Evolutionary conservation across 2,888 invertebrate genomes (phyloP), one percentile per base, ranked within the genome.

Genomic region (Hydriomena furcata): DNA sequence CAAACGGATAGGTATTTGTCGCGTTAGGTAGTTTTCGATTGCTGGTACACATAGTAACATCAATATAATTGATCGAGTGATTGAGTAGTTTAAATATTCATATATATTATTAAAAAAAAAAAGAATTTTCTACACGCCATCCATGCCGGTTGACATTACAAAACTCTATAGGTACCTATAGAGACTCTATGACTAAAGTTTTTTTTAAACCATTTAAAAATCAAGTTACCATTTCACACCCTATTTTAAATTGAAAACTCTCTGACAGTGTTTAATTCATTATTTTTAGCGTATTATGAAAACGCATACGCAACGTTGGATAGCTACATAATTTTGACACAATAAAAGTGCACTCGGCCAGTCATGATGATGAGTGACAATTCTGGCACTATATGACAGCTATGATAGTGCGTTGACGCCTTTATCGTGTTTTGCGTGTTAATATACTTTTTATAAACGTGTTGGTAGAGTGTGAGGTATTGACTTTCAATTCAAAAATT

Each of bases 401-500:
- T 34, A 31, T 60, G 65, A 61, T 60, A 58, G 51, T 52, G 50
- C 50, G 58, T 32, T 30, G 37, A 61, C 63, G 58, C 65, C 66
- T 52, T 60, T 60, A 54, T 31, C 56, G 17, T 61, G 65, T 65
- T 40, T 44, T 34, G 11, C 8, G 24, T 13, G 8, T 36, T 24
- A 0, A 13, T 7, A 21, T 21, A 28, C 13, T 27, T 12, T 28
- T 28, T 27, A 30, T 1, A 27, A 34, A 27, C n/a, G n/a, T n/a
- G n/a, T n/a, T n/a, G n/a, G n/a, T n/a, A n/a, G n/a, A n/a, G n/a
- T n/a, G n/a, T n/a, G n/a, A n/a, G n/a, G n/a, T n/a, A n/a, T n/a
- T n/a, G n/a, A n/a, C n/a, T n/a, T n/a, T n/a, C n/a, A n/a, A n/a
- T n/a, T n/a, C n/a, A n/a, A n/a, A n/a, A n/a, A n/a, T n/a, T n/a